Evolutionary conservation across 2,888 invertebrate genomes (phyloP), one percentile per base, ranked within the genome.

Genomic region (Oxystoma pomonae): DNA sequence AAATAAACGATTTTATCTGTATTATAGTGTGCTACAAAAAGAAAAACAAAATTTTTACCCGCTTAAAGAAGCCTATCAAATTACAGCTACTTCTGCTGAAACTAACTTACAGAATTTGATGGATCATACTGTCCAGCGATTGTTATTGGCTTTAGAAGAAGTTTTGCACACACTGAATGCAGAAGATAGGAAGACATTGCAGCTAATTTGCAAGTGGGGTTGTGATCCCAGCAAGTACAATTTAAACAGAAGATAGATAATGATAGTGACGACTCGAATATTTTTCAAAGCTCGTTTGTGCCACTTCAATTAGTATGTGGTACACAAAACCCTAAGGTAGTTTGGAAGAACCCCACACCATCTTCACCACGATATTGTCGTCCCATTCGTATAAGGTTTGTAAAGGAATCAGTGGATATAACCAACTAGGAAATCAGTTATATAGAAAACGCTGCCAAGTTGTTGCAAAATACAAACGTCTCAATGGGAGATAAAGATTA

Each of bases 321-420:
- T 7, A 7, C 12, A 12, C 5, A 35, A 7, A 7, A 3, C 12
- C 3, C 3, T 7, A 35, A 35, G 20, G 55, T 57, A 1, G 20
- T 61, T 50, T 61, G 61, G 20, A 55, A 61, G 20, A 56, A 61
- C 57, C 61, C 68, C 17, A 57, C 16, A 20, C 19, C 57, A 35
- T 57, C 61, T 22, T 58, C 58, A 35, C 35, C 35, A 3, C 35
- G 35, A 7, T 35, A 35, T 12, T 35, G 35, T 35, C 3, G 35
- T 7, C 35, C 35, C 3, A 35, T 35, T 12, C 35, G 35, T 35
- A 35, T 35, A 35, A 35, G 35, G 12, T 35, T 35, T 35, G 12
- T 35, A 7, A 35, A 35, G 12, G 35, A 35, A 35, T 7, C 35
- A 35, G 20, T 35, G 22, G 3, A 9, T n/a, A 20, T 57, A 50